Base-by-base conservation (phyloP, 2,888 invertebrate genomes). In the Calephelis perditalis region DNA sequence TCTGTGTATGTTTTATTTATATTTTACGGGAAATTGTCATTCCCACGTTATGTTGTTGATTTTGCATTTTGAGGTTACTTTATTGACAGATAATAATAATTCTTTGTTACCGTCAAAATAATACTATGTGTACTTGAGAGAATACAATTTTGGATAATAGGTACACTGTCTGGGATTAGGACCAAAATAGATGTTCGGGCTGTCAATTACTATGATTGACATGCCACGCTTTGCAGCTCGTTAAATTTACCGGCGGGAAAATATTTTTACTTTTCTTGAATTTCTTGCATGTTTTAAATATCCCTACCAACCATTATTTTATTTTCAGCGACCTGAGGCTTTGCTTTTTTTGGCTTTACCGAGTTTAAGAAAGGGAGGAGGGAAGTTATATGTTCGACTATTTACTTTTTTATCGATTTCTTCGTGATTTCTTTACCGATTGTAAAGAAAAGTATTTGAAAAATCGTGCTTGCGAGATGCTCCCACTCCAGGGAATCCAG, bases 151-250 rank as follows among this genome's bases (percentile, higher is more conserved):
- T 65, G 63, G 60, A 26, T 36, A 55, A 55, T 36, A 56, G 10
- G 57, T 35, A 52, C 64, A 60, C 64, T 63, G 66, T 61, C 58
- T 61, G 62, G 64, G 60, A 64, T 64, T 69, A 66, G 67, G 67
- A 75, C 76, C 60, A 74, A 80, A 81, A 78, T 80, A 76, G 73
- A 67, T 68, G 66, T 69, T 75, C 79, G 77, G 81, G 73, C 82
- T 84, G 88, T 87, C 88, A 88, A 88, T 89, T 87, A 88, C 77
- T 81, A 82, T 86, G 88, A 88, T 88, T 86, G 88, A 88, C 87
- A 85, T 74, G 77, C 76, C 74, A 78, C 73, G 82, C 62, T 67
- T 68, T 62, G 26, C 67, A 68, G 70, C 69, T 68, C 70, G 72
- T 69, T 68, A 68, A 65, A 67, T 63, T 63, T 65, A 62, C 52